Base-by-base conservation (phyloP, 2,113 vertebrate species). In the Saguinus midas region DNA sequence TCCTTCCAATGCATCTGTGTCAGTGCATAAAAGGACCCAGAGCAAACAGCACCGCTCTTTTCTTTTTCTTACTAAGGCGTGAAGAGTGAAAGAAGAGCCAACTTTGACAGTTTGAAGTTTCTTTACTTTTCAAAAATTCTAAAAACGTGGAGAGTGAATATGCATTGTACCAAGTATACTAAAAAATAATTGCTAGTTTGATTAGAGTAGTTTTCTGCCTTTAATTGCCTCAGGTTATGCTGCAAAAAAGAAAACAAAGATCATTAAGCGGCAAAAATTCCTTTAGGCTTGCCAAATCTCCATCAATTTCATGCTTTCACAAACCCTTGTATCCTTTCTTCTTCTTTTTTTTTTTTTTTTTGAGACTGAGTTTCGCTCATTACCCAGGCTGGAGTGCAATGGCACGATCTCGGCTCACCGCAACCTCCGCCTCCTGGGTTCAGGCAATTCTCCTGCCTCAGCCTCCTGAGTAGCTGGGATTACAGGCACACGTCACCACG, bases 191-290 rank as follows among this genome's bases (percentile, higher is more conserved):
- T 50, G 20, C 91, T 87, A 75, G 40, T 86, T 96, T 96, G 48
- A 73, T 79, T 87, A 86, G 75, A 94, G 32, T 16, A 52, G 27
- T 57, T 79, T 95, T 84, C 90, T 82, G 27, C 55, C 93, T 98
- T 97, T 90, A 95, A 98, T 80, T 70, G 87, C 52, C 73, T 86
- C 55, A 52, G 55, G 66, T 72, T 68, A 92, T 68, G 61, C 29
- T 95, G 75, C 25, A 82, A 87, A 83, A 83, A 93, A 97, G 35
- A 84, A 96, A 86, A n/a, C 23, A 90, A 20, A 79, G 80, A 96
- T 86, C 58, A 70, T 75, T 82, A 88, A 94, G 55, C 37, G 43
- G 37, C 58, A 96, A 55, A 94, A 43, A 80, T 83, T 96, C 87
- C 76, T 92, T 90, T 88, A 35, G 8, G 40, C 3, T 40, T 52